Evolutionary conservation across 2,113 vertebrate species (phyloP), one percentile per base, ranked within the genome.

Genomic region (Elephas maximus): DNA sequence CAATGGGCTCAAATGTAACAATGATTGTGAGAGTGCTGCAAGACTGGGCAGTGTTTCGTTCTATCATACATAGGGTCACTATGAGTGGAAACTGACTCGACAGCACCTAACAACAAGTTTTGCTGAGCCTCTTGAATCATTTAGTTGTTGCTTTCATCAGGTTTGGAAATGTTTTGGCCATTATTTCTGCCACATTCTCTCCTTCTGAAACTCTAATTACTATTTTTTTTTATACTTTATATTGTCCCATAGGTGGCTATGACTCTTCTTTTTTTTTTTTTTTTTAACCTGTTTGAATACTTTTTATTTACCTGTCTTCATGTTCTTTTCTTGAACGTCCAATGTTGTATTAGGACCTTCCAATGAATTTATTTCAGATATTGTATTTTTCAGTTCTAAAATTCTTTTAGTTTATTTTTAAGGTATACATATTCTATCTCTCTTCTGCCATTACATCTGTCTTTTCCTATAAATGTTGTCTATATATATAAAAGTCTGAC

Each of bases 381-480:
- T 33, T 84, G 17, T 51, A 44, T 74, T 89, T 87, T 91, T 81
- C 79, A 96, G 48, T 88, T 88, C 21, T 48, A 30, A 93, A 69
- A 15, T 77, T 85, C 51, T 4, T 57, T 8, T 80, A 20, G 8
- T 78, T 89, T 51, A 62, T 48, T 80, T 86, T n/a, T 86, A 60
- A 85, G 44, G 3, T 63, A 60, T 81, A 62, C 6, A 57, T 86
- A 33, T 60, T 78, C 87, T 82, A 18, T 63, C 44, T 76, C 67
- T 85, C 4, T 26, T 86, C 51, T 62, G 12, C 8, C 28, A 26
- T 80, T 80, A 48, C 74, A 65, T 26, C 15, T 8, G 24, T 71
- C 53, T 76, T 91, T 74, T 41, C n/a, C 73, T 76, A 10, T 62
- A 23, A 21, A 23, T 21, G 11, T 60, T 12, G 14, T 62, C 21